Base-by-base conservation (phyloP, 2,888 invertebrate genomes). In the Pyralis farinalis region DNA sequence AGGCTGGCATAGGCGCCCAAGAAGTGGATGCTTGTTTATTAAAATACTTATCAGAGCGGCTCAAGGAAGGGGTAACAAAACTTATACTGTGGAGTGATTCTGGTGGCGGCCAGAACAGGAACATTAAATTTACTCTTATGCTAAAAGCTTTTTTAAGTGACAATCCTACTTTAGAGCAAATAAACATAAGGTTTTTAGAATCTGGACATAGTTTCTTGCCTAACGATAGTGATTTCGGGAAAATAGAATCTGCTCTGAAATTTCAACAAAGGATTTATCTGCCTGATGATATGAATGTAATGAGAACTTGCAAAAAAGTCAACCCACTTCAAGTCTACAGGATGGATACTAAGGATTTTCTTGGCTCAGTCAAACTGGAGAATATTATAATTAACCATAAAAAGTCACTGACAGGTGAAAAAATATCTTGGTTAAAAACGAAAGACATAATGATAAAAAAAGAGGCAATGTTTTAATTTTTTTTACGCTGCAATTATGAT, bases 91-190 rank as follows among this genome's bases (percentile, higher is more conserved):
- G 25, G 25, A 25, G 37, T 20, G 39, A 39, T 9, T 39, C 20
- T 11, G 34, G 39, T 20, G 37, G 36, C 3, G 37, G 37, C 0
- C 51, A 55, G 29, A 44, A 53, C 32, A 42, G 46, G 1, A 53
- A 45, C 25, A 54, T 53, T 6, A 53, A 53, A 39, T n/a, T 53
- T 3, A 29, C 32, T 6, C 33, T 51, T 7, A 51, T 55, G 51
- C 11, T 42, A 5, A 42, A 42, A 25, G 33, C 30, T 3, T 4
- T 33, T n/a, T 29, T 42, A 12, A 10, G 34, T 28, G 20, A 7
- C 11, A 37, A 42, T 7, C 10, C 12, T 37, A 42, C 37, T 8
- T 28, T 42, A 11, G 6, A 42, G 29, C 28, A 32, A 7, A 42
- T 37, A 9, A 37, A 12, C 0, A 7, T 34, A 7, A 12, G 32